Conservation (phyloP, 2,113 vertebrate species). For the Hydropotes inermis region DNA sequence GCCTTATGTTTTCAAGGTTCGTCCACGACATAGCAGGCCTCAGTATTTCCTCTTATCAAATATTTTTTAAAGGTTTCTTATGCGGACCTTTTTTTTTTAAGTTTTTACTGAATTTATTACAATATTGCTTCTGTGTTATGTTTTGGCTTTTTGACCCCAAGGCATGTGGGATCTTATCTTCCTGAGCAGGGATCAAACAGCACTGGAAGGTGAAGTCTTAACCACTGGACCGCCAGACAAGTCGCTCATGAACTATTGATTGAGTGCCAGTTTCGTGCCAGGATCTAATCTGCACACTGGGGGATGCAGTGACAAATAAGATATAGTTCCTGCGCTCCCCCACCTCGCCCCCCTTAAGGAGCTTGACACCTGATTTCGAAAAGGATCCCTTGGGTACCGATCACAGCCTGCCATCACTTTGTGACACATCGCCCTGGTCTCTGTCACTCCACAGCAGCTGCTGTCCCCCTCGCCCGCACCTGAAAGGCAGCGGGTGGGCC, state of each 20-base stretch:
- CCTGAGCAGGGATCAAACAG: fast-evolving
- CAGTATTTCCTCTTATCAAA: not conserved
- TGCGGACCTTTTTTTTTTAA: not conserved
- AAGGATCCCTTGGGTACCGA: not conserved
- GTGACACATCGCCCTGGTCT: not conserved
- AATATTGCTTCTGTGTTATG: not conserved
- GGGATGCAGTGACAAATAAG: not conserved
- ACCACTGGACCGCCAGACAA: not conserved
- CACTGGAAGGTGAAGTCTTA: not conserved
- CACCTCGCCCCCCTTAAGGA: not conserved
- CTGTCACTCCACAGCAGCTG: not conserved
- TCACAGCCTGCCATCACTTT: not conserved
- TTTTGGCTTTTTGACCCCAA: not conserved
- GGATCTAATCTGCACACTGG: not conserved
- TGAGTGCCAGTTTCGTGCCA: not conserved
- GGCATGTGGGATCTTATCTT: not conserved
- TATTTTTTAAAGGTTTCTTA: not conserved
- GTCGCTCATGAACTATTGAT: not conserved
- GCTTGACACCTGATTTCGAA: not conserved
- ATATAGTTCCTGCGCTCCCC: not conserved
- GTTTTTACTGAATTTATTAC: not conserved
- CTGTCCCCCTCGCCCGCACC: not conserved
- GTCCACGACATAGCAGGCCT: not conserved
- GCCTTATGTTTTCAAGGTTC: not conserved
- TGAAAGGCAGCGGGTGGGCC: not conserved